These are phyloP conservation scores for Drepana arcuata DNA, from an alignment of 1,140 invertebrate genomes.

Conservation along the genomic window DNA sequence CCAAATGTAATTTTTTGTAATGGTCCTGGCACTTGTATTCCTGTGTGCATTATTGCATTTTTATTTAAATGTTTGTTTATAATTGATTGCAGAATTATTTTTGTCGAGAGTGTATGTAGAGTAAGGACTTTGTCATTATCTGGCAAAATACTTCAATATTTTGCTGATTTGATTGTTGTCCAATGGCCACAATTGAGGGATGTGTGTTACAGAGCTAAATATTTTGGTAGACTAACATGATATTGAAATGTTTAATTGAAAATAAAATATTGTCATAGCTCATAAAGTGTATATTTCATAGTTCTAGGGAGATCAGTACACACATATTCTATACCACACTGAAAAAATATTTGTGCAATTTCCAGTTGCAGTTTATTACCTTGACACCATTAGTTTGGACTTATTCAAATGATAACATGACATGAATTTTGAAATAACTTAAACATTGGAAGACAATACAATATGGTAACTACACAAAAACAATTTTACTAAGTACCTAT, in stretches of 20 bases:
- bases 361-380: too few species aligned
- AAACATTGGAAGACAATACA: too few species aligned
- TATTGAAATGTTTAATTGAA: neutral
- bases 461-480: too few species aligned
- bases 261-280: slow-evolving; percentile 6
- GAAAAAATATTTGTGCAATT: too few species aligned
- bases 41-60: slow-evolving; percentile 83
- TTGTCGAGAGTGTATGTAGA: slow-evolving; percentile 95
- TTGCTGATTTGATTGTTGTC: slow-evolving; percentile 90
- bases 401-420: too few species aligned
- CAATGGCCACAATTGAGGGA: slow-evolving; percentile 86
- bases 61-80: slow-evolving; percentile 78
- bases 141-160: slow-evolving; percentile 87
- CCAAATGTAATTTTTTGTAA: slow-evolving; percentile 91
- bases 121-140: slow-evolving; percentile 90
- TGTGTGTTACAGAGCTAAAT: slow-evolving; percentile 75
- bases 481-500: too few species aligned
- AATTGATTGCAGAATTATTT: slow-evolving; percentile 83
- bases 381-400: too few species aligned
- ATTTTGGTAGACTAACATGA: slow-evolving; percentile 76
- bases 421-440: too few species aligned
- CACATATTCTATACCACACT: too few species aligned
- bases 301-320: slow-evolving; percentile 21
- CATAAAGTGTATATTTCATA: slow-evolving; percentile 25
- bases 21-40: slow-evolving; percentile 96